Evolutionary conservation across 2,797 vertebrate species (phyloP).

Genomic region (Gadopsis bispinosus): DNA sequence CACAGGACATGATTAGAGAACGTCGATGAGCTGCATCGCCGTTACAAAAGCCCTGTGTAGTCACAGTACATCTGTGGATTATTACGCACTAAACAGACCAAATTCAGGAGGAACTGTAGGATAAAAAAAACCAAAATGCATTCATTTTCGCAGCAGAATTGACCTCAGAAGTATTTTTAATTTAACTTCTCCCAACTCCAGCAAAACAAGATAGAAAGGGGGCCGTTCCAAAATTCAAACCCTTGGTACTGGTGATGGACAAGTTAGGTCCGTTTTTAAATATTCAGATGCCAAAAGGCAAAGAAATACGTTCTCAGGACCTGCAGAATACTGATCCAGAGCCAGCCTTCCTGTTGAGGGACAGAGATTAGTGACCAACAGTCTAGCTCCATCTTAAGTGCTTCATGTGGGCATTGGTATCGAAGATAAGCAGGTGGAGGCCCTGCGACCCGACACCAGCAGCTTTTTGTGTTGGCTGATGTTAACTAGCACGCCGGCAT

Average conservation of each 20-base stretch:
- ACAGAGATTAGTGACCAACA: neutral
- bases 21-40: neutral
- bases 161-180: conserved; percentile 26
- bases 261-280: neutral
- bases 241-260: neutral
- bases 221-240: neutral
- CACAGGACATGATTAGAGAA: neutral
- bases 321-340: conserved; percentile 5
- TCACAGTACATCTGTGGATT: conserved; percentile 1
- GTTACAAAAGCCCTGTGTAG: conserved; percentile 20
- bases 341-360: neutral
- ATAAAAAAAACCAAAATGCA: neutral
- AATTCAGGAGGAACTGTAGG: conserved; percentile 12
- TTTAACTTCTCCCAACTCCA: neutral
- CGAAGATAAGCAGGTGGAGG: neutral
- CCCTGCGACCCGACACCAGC: conserved; percentile 38
- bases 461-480: neutral
- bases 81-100: conserved; percentile 27
- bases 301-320: neutral
- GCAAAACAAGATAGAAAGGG: neutral
- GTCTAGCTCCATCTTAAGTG: conserved; percentile 19
- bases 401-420: neutral
- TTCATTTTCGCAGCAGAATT: conserved; percentile 17
- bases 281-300: conserved; percentile 1
- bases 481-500: neutral